Base-by-base conservation (phyloP, 2,888 invertebrate species). In the Euzophera pinguis region DNA sequence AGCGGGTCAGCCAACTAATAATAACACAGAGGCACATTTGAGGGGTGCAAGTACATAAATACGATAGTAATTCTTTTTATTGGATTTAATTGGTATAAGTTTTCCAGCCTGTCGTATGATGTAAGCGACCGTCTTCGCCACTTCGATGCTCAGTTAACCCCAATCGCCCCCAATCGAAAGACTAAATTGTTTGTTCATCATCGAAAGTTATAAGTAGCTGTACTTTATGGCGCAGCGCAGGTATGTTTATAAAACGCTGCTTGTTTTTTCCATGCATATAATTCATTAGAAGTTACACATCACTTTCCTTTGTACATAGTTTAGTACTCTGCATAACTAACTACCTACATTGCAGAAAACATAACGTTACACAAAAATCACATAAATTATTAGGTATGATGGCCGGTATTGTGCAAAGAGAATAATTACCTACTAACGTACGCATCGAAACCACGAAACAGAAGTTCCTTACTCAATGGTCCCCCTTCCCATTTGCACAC, bases 101-200 rank as follows among this genome's bases (percentile, higher is more conserved):
- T 78, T 74, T 73, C 72, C 63, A 73, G 70, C 66, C 73, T 69
- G 68, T 61, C 62, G 75, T 71, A 78, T 85, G 84, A 83, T 82
- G 84, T 81, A 81, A 81, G 70, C 67, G 61, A 62, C 62, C 65
- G 64, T 66, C 65, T 75, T 73, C 69, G 74, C 77, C 73, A 73
- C 79, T 84, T 89, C 87, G 87, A 78, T 68, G 73, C 75, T 70
- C 74, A 88, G 75, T 89, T 89, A 82, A 88, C 84, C 83, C 81
- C 87, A 87, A 86, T 89, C 83, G 83, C 78, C 85, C 87, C 77
- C 88, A 89, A 89, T 89, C 84, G 84, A 88, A 88, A 84, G 84
- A 84, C 83, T 79, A 77, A 84, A 84, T 86, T 86, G 85, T 84
- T 81, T 81, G 84, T 72, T 71, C 78, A 80, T 78, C 80, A 73